A percentile compares a stretch with the other conserved stretches of the same genome.
phyloP scores from a whole-genome alignment of 2,888 invertebrate species.

The Hecatera dysodea region DNA sequence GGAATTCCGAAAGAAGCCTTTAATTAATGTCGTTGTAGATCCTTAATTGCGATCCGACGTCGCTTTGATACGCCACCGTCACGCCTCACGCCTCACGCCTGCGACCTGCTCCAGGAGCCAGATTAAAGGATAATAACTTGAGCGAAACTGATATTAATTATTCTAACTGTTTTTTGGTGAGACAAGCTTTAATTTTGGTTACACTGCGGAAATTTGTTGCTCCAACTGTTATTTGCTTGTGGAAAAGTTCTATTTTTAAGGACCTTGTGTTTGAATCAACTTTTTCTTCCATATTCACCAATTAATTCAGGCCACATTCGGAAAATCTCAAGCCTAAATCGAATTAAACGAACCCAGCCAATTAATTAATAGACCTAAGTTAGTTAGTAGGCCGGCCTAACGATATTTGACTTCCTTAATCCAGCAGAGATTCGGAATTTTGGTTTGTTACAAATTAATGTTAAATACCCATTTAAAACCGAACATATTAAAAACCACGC shows the following conservation, averaged over 20 bases:
- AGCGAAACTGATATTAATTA: constrained; percentile 53
- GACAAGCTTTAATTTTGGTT: constrained; percentile 18
- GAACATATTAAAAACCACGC: not conserved
- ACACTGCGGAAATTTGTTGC: not conserved
- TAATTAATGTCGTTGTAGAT: constrained; percentile 88
- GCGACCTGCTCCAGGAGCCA: constrained; percentile 40
- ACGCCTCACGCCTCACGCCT: constrained; percentile 57
- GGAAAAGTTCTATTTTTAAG: not conserved
- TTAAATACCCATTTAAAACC: not conserved
- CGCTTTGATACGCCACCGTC: constrained; percentile 76
- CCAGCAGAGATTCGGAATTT: not conserved
- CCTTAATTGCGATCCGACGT: constrained; percentile 84
- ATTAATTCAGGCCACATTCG: not conserved
- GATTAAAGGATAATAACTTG: constrained; percentile 60
- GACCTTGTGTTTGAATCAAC: not conserved
- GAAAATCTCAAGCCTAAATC: not conserved
- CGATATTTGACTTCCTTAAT: not conserved
- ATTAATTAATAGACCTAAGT: constrained; percentile 14
- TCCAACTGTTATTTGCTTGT: not conserved
- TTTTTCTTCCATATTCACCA: not conserved
- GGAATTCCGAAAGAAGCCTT: constrained; percentile 78
- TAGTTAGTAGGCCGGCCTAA: constrained; percentile 6
- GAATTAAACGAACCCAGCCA: constrained; percentile 13
- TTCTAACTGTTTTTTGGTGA: constrained; percentile 18
- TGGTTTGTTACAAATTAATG: not conserved